Conservation (phyloP, 2,113 vertebrate species). For the Anseranas semipalmata region DNA sequence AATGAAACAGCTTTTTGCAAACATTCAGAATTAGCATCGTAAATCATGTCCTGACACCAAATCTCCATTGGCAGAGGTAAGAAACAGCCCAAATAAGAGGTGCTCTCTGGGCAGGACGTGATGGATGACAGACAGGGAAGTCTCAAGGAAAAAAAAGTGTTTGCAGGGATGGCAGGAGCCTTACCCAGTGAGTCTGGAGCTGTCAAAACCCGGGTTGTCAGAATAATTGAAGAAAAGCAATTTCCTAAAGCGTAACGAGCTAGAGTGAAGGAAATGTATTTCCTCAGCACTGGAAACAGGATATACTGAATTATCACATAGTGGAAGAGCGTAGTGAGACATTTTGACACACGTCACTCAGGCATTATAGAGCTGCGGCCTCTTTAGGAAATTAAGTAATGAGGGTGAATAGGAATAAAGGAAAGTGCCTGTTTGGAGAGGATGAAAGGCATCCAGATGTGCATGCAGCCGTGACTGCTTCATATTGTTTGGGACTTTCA, state of each 20-base stretch:
- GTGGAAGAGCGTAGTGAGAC: constrained; percentile 41
- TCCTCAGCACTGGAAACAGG: constrained; percentile 50
- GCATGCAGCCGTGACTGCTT: not conserved
- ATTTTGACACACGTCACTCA: constrained; percentile 4
- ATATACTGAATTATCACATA: constrained; percentile 60
- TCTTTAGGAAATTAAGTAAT: constrained; percentile 33
- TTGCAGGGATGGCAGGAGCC: not conserved
- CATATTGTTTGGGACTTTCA: constrained; percentile 28
- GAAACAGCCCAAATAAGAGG: not conserved
- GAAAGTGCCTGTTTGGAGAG: not conserved
- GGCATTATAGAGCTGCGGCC: not conserved
- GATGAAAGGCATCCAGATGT: constrained; percentile 39
- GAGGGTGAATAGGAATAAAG: constrained; percentile 34
- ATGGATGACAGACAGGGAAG: not conserved
- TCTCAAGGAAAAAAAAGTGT: not conserved
- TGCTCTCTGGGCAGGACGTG: not conserved
- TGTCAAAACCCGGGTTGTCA: constrained; percentile 40
- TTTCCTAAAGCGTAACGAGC: constrained; percentile 67
- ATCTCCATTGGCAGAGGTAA: not conserved
- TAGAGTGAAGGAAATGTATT: constrained; percentile 54
- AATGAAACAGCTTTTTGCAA: not conserved
- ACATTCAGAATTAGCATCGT: not conserved
- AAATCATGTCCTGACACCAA: not conserved
- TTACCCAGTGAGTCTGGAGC: constrained; percentile 13
- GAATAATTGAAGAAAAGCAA: constrained; percentile 68